phyloP scores from a whole-genome alignment of 2,797 vertebrate species.

The Menidia menidia region DNA sequence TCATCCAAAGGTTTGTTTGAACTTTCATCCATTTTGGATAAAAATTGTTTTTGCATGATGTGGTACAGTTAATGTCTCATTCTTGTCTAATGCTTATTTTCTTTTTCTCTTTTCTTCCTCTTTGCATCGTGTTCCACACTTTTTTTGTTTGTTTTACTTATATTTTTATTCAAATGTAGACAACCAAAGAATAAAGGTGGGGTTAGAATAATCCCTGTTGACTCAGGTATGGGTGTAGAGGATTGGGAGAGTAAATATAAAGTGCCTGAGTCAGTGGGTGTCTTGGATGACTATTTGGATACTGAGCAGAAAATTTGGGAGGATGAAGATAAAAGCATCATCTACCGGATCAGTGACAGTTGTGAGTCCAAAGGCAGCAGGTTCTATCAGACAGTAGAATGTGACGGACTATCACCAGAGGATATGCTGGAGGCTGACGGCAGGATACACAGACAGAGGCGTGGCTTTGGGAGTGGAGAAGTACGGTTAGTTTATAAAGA shows the following conservation, averaged over 20 bases:
- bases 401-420: constrained; percentile 74
- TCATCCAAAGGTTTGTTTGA: background rate
- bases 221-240: constrained; percentile 88
- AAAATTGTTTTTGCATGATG: constrained; percentile 38
- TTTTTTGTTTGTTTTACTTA: background rate
- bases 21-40: constrained; percentile 2
- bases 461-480: constrained; percentile 61
- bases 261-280: constrained; percentile 75
- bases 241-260: constrained; percentile 89
- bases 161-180: constrained; percentile 53
- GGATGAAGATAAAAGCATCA: constrained; percentile 83
- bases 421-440: constrained; percentile 78
- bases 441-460: constrained; percentile 43
- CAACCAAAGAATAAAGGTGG: constrained; percentile 65
- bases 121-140: constrained; percentile 33
- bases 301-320: constrained; percentile 87
- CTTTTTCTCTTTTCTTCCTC: constrained; percentile 53
- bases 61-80: constrained; percentile 48
- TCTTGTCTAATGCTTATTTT: constrained; percentile 49
- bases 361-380: constrained; percentile 69
- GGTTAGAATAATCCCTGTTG: constrained; percentile 89
- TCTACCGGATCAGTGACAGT: constrained; percentile 76
- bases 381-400: constrained; percentile 80
- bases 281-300: constrained; percentile 90
- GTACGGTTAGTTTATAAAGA: constrained; percentile 77